Base-by-base conservation (phyloP, 2,113 vertebrate species). In the Cryptoleucopteryx plumbea region DNA sequence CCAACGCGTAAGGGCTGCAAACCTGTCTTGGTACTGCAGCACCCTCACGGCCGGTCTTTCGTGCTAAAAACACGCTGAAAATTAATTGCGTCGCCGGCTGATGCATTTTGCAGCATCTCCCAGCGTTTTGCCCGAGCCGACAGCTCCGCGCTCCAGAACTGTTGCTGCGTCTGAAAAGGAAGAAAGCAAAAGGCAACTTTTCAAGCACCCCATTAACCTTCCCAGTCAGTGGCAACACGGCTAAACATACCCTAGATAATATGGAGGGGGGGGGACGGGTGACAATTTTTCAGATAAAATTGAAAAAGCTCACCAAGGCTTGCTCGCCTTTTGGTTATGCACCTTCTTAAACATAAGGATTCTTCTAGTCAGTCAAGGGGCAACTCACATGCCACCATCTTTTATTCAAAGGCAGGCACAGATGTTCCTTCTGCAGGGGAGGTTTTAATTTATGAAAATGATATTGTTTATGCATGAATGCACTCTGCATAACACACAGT, bases 391-490 rank as follows among this genome's bases (percentile, higher is more conserved):
- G 98, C 98, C 98, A 99, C 98, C 98, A 98, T 99, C 98, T 98
- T 98, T 98, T 99, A 98, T 99, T 98, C 98, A 98, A 98, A 98
- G 97, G 97, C 97, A 98, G 98, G 98, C 99, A 99, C 99, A 99
- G 98, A 99, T 99, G 99, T 99, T 99, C 97, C 98, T 99, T 98
- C 98, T 99, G 98, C 98, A 98, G 98, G 98, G 98, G 98, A 99
- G 98, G 98, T 98, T 99, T 99, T 99, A 99, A 99, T 99, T 99
- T 99, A 99, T 99, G 98, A 99, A 99, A 99, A 99, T 99, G 96
- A 99, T 99, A 99, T 98, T 98, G 98, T 98, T 99, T 99, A 99
- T 99, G 99, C 98, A 99, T 99, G 98, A 98, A 98, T 98, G 98
- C 98, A 98, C 98, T 98, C 98, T 98, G 98, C 98, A 98, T 98